Evolutionary conservation across 2,797 vertebrate genomes (phyloP), one percentile per base, ranked within the genome.

Genomic region (Eospalax fontanierii): DNA sequence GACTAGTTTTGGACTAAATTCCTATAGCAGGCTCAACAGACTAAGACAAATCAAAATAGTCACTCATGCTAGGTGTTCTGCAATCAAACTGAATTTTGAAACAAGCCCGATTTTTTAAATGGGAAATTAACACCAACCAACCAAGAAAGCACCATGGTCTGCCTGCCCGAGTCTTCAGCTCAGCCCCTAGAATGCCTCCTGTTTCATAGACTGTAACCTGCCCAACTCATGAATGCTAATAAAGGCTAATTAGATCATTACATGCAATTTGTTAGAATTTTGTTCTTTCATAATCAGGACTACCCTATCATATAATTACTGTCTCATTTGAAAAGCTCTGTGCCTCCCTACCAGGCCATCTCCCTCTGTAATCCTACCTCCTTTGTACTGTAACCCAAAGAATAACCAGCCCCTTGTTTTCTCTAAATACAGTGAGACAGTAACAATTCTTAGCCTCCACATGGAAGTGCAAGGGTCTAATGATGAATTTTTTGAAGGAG

Each of bases 161-260:
- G 61, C 61, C 61, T 26, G 24, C 24, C 24, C 3, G 28, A 28
- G 26, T 66, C 24, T 10, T 30, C 63, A 30, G 63, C 28, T 30
- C 28, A 66, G 63, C 28, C 5, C 63, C 63, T 6, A 66, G 24
- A 66, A 28, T 66, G 63, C 63, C 63, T 10, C 65, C 26, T 63
- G 4, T 46, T 89, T 76, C 78, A 50, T 21, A 83, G 35, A 61
- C 1, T n/a, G 70, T 59, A 83, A 91, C 71, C 50, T 43, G 10
- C 18, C 73, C 33, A 33, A 61, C 54, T 76, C 89, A 74, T 84
- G 71, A 91, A 88, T 83, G 18, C 71, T 91, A 91, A 89, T 79
- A 84, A 88, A 88, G 74, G 57, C 43, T 89, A 88, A 84, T 91
- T 84, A 84, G 33, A 88, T 80, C 66, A 91, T 95, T 94, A 94